Percentiles rank a stretch among this genome's conserved stretches.
phyloP scores from a whole-genome alignment of 2,113 vertebrate genomes.

The Porphyrio hochstetteri region DNA sequence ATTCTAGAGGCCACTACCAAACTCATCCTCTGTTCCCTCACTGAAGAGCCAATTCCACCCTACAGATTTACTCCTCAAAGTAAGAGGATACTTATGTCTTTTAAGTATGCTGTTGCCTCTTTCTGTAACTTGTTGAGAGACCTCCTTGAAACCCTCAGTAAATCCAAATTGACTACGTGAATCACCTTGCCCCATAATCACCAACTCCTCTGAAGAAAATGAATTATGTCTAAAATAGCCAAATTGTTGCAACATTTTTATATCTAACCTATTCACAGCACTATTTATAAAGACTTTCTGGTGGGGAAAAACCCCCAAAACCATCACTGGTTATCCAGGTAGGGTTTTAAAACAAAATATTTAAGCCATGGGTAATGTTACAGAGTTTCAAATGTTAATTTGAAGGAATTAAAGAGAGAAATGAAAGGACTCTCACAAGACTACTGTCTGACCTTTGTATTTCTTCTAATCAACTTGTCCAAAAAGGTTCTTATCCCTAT shows the following conservation, averaged over 20 bases:
- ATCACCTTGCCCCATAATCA: not conserved
- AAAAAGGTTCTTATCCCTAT: not conserved
- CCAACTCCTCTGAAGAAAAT: not conserved
- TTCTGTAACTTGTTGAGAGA: not conserved
- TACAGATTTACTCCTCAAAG: not conserved
- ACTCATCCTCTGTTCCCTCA: not conserved
- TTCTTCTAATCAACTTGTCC: not conserved
- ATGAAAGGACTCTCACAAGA: not conserved
- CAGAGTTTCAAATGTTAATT: not conserved
- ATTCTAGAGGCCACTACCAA: not conserved
- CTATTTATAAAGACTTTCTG: not conserved
- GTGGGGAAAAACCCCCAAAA: not conserved
- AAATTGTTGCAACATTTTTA: rapidly evolving
- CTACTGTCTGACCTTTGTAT: not conserved
- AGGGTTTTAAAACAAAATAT: not conserved
- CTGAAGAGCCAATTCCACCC: not conserved
- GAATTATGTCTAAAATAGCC: not conserved
- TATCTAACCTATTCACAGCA: rapidly evolving
- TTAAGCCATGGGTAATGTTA: not conserved
- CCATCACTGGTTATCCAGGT: not conserved
- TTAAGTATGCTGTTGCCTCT: not conserved
- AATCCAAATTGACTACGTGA: not conserved
- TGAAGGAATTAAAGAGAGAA: too few species aligned
- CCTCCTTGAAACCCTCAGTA: not conserved
- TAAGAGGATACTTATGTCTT: not conserved